These are phyloP conservation scores for Apotomis turbidana DNA, from an alignment of 2,888 invertebrate species.

Conservation along the genomic window DNA sequence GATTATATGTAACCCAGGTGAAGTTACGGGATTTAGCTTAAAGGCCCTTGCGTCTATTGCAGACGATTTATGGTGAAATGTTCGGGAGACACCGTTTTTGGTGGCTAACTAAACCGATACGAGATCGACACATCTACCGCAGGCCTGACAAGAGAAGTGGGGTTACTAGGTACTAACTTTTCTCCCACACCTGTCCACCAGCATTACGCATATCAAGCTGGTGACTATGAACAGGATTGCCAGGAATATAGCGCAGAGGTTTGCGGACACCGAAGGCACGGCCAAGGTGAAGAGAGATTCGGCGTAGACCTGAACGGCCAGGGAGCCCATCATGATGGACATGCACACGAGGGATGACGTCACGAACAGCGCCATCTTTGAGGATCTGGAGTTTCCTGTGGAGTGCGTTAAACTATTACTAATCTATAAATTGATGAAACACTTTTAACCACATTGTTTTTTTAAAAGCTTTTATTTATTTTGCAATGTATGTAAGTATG, in stretches of 20 bases:
- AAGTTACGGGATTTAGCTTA: no score
- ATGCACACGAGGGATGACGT: constrained; percentile 35
- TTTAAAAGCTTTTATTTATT: no score
- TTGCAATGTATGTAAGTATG: no score
- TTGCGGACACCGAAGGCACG: constrained; percentile 41
- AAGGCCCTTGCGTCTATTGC: no score
- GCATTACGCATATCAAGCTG: constrained; percentile 37
- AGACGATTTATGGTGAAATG: no score
- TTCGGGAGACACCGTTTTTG: no score
- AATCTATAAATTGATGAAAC: no score
- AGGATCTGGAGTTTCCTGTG: constrained; percentile 62
- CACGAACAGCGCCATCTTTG: constrained; percentile 54
- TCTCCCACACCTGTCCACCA: constrained; percentile 43
- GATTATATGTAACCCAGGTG: no score
- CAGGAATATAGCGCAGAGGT: constrained; percentile 43
- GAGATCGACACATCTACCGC: no score
- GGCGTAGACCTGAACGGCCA: constrained; percentile 44
- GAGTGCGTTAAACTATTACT: neutral
- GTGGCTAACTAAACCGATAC: no score
- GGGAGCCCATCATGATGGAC: constrained; percentile 42
- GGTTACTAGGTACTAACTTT: constrained; percentile 37
- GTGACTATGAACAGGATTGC: constrained; percentile 41
- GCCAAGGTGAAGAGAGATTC: constrained; percentile 43
- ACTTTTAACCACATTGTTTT: no score
- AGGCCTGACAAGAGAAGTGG: no score